Percentiles rank a stretch among this genome's conserved stretches.
phyloP scores from a whole-genome alignment of 2,113 vertebrate genomes.

The Varanus salvator region DNA sequence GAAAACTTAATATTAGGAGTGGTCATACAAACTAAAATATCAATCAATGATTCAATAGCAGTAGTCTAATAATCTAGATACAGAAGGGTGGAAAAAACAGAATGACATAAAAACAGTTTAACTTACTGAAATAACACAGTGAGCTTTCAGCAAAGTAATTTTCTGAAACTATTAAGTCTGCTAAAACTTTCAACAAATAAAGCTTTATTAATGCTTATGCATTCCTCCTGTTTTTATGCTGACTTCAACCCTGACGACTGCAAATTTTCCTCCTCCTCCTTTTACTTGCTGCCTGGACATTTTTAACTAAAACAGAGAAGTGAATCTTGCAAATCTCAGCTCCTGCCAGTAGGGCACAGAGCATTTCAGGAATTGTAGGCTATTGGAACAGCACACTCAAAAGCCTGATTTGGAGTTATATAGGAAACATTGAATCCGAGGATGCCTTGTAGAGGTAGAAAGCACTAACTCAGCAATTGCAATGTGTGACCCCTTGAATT shows the following conservation, averaged over 20 bases:
- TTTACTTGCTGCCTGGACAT: not conserved
- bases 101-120: not conserved
- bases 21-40: accelerated
- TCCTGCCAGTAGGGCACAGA: not conserved
- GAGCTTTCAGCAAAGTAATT: not conserved
- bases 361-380: not conserved
- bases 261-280: not conserved
- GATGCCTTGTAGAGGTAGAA: not conserved
- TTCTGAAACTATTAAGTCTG: not conserved
- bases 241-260: not conserved
- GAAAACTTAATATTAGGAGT: accelerated
- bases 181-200: not conserved
- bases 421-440: not conserved
- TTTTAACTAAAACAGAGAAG: not conserved
- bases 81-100: not conserved
- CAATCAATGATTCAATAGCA: not conserved
- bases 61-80: not conserved
- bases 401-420: not conserved
- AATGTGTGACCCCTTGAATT: not conserved
- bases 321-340: not conserved
- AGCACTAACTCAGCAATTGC: not conserved
- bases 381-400: not conserved
- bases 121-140: not conserved
- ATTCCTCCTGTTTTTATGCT: not conserved
- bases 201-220: not conserved